phyloP scores from a whole-genome alignment of 2,797 vertebrate genomes.

The Helarctos malayanus region DNA sequence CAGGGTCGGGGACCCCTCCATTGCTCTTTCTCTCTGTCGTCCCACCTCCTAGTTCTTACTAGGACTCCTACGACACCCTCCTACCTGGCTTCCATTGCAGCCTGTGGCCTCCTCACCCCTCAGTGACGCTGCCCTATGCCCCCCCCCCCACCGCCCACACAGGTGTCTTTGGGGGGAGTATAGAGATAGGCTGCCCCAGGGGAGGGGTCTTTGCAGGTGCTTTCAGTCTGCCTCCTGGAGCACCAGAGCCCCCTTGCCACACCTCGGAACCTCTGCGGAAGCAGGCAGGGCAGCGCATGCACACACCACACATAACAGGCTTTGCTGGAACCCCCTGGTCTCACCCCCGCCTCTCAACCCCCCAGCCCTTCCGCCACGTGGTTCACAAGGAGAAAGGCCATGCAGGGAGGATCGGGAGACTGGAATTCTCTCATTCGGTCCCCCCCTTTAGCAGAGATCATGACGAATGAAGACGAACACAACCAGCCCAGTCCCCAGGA shows the following conservation, averaged over 20 bases:
- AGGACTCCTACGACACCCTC: rapidly evolving
- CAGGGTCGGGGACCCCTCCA: neutral
- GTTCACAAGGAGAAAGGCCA: neutral
- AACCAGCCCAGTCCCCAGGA: neutral
- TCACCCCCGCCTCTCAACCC: neutral
- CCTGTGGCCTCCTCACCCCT: neutral
- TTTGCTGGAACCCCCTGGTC: neutral
- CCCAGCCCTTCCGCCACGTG: rapidly evolving
- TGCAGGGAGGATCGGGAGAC: rapidly evolving
- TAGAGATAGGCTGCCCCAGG: neutral
- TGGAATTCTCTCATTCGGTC: neutral
- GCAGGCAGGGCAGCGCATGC: neutral
- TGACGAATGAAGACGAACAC: neutral
- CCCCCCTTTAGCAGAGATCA: neutral
- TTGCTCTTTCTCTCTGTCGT: neutral
- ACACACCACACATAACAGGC: neutral
- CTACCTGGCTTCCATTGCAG: neutral
- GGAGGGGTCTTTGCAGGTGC: neutral
- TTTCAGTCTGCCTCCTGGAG: neutral
- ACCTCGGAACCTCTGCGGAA: neutral
- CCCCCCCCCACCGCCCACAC: neutral
- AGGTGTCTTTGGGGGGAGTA: neutral
- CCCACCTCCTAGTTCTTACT: neutral
- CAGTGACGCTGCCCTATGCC: neutral
- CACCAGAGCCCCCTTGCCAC: rapidly evolving